phyloP scores from a whole-genome alignment of 2,113 vertebrate genomes.

The Tringa solitaria region DNA sequence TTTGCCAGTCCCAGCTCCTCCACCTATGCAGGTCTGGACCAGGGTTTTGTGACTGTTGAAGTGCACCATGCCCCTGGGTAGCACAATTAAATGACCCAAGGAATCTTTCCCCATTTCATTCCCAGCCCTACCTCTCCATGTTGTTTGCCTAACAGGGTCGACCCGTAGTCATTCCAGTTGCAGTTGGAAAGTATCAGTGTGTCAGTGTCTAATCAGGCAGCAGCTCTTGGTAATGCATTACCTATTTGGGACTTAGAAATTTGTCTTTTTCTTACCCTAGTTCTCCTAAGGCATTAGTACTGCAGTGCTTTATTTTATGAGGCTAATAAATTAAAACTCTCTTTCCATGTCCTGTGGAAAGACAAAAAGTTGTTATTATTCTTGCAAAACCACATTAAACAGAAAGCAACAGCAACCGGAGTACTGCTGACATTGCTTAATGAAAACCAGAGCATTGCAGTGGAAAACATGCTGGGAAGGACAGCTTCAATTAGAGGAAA shows the following conservation, averaged over 20 bases:
- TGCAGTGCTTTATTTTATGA: not conserved
- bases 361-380: slow-evolving; percentile 16
- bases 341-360: slow-evolving; percentile 22
- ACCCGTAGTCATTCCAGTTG: not conserved
- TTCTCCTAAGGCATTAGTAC: not conserved
- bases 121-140: not conserved
- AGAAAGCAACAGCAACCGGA: not conserved
- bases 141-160: not conserved
- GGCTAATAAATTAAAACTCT: slow-evolving; percentile 31
- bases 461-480: slow-evolving; percentile 13
- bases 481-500: slow-evolving; percentile 49
- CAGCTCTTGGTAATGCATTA: not conserved
- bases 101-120: not conserved
- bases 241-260: not conserved
- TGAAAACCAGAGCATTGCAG: slow-evolving; percentile 49
- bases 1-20: not conserved
- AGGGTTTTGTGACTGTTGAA: not conserved
- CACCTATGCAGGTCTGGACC: not conserved
- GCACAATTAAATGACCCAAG: not conserved
- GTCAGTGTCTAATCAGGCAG: not conserved
- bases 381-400: slow-evolving; percentile 49
- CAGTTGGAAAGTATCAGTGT: not conserved
- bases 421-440: slow-evolving; percentile 51
- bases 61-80: not conserved
- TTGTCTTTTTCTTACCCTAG: not conserved